Conservation (phyloP, 2,888 invertebrate species). For the Notodonta ziczac region DNA sequence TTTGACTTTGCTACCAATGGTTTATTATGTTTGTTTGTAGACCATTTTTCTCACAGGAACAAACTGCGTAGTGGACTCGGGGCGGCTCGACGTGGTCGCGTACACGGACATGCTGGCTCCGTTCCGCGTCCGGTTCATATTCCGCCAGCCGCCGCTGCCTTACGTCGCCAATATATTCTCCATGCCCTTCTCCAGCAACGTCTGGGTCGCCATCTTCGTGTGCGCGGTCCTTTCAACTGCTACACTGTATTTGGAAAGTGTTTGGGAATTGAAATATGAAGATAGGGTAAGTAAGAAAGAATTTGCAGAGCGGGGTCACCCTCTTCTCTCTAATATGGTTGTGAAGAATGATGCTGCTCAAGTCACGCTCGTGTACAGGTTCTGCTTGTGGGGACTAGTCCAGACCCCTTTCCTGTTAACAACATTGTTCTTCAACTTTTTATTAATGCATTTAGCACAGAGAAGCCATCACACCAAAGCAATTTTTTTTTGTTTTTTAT, state of each 20-base stretch:
- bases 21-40: background rate
- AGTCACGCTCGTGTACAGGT: no score
- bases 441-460: no score
- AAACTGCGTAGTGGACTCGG: constrained; percentile 50
- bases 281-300: constrained; percentile 35
- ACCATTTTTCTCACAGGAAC: constrained; percentile 50
- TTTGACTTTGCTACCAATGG: no score
- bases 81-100: constrained; percentile 63
- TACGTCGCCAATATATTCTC: constrained; percentile 87
- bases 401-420: no score
- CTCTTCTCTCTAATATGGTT: no score
- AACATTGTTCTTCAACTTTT: no score
- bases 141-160: constrained; percentile 87
- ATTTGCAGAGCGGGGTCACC: no score
- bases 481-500: no score
- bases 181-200: constrained; percentile 84
- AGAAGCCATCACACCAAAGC: no score
- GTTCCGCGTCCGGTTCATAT: constrained; percentile 81
- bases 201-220: constrained; percentile 83
- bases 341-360: no score
- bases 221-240: constrained; percentile 63
- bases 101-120: constrained; percentile 77
- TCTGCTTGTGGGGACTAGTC: no score
- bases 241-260: constrained; percentile 66
- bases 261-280: constrained; percentile 52